A percentile compares a stretch with the other conserved stretches of the same genome.
These are phyloP conservation scores for Eurytoma adleriae DNA, from an alignment of 2,888 invertebrate genomes.

Conservation along the genomic window DNA sequence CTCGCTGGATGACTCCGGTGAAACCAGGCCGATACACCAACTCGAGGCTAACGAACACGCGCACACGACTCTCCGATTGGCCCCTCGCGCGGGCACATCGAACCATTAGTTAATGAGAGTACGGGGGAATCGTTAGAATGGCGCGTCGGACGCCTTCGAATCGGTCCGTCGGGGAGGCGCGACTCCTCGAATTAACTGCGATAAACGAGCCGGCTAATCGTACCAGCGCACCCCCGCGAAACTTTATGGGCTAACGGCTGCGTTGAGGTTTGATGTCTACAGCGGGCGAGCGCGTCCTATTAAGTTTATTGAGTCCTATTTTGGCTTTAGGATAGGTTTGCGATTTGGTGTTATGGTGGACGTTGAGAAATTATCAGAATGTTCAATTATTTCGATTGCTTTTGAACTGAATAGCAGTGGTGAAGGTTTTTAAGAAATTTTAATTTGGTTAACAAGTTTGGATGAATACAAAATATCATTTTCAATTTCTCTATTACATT, in stretches of 20 bases:
- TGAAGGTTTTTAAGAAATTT: no score
- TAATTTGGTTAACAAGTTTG: no score
- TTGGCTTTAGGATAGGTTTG: no score
- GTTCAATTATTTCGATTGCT: not conserved
- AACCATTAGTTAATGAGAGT: slow-evolving; percentile 63
- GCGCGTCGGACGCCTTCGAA: slow-evolving; percentile 12
- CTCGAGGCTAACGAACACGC: not conserved
- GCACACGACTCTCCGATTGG: slow-evolving; percentile 4
- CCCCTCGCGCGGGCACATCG: slow-evolving; percentile 25
- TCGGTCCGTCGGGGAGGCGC: slow-evolving; percentile 9
- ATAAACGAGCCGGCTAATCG: slow-evolving; percentile 46
- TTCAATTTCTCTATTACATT: no score
- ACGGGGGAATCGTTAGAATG: slow-evolving; percentile 23
- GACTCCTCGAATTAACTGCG: slow-evolving; percentile 27
- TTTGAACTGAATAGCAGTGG: no score
- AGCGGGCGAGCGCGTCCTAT: no score
- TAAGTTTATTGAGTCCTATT: no score
- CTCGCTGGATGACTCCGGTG: not conserved
- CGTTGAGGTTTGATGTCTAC: no score
- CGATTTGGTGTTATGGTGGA: not conserved
- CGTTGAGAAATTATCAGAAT: not conserved
- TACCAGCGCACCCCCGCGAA: slow-evolving; percentile 6
- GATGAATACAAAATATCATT: no score
- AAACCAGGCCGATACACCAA: slow-evolving; percentile 4
- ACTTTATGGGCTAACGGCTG: slow-evolving; percentile 22